These are phyloP conservation scores for Pogonophryne albipinna DNA, from an alignment of 2,797 vertebrate genomes.

Conservation along the genomic window DNA sequence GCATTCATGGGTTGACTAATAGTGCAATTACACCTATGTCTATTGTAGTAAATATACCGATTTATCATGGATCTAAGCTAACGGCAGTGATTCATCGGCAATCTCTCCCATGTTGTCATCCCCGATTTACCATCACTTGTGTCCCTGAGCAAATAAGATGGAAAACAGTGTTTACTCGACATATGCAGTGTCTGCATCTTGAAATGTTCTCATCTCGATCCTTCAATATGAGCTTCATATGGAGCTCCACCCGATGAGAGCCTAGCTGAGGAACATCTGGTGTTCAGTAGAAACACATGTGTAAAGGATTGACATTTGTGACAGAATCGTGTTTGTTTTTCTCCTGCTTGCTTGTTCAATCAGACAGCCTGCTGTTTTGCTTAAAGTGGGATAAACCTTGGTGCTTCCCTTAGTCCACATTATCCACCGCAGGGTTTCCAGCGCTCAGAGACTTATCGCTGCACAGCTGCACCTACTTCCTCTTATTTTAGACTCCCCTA, in stretches of 20 bases:
- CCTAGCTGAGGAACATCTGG: constrained; percentile 67
- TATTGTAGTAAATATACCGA: neutral
- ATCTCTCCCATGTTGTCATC: neutral
- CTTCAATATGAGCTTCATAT: constrained; percentile 10
- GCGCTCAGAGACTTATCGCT: constrained; percentile 64
- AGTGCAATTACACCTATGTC: neutral
- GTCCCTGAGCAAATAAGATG: neutral
- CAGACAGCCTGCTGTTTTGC: constrained; percentile 70
- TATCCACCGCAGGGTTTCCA: constrained; percentile 71
- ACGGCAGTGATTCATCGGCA: neutral
- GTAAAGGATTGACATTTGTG: constrained; percentile 46
- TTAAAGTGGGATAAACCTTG: constrained; percentile 67
- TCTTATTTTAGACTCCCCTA: constrained; percentile 66
- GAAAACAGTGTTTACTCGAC: neutral
- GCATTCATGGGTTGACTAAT: neutral
- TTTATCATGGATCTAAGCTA: neutral
- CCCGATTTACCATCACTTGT: neutral
- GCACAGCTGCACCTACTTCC: constrained; percentile 83
- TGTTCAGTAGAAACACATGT: constrained; percentile 49
- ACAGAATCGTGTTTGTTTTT: constrained; percentile 63
- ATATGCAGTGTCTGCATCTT: neutral
- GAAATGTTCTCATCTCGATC: constrained; percentile 5
- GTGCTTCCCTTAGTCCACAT: constrained; percentile 72
- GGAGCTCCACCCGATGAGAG: constrained; percentile 34
- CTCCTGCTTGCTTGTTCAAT: constrained; percentile 67